Conservation (phyloP, 2,113 vertebrate genomes). For the Pseudorasbora parva region DNA sequence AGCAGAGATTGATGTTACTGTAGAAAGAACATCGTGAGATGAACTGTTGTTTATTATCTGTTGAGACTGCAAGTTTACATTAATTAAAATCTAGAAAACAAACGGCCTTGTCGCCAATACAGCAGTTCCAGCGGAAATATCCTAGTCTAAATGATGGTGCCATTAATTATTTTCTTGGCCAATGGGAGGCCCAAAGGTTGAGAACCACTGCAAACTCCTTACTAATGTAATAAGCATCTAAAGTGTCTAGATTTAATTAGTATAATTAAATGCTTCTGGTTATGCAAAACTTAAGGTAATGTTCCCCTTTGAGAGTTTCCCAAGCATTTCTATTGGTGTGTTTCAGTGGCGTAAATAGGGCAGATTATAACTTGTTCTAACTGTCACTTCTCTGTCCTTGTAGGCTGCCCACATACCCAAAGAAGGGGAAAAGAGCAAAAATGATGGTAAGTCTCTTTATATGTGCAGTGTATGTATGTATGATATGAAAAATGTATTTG, state of each 20-base stretch:
- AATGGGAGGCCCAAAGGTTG: not conserved
- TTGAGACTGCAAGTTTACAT: not conserved
- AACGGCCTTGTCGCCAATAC: not conserved
- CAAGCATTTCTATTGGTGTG: not conserved
- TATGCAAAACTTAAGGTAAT: not conserved
- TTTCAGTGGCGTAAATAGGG: not conserved
- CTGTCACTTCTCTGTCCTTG: slow-evolving; percentile 37
- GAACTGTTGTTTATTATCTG: not conserved
- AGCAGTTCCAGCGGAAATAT: not conserved
- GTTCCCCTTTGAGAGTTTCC: not conserved
- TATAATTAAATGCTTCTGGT: not conserved
- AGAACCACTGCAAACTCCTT: not conserved
- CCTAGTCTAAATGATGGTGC: no score
- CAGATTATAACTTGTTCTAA: not conserved
- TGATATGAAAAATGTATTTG: not conserved
- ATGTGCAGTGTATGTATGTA: not conserved
- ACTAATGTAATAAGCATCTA: not conserved
- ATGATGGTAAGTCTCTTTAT: slow-evolving; percentile 70
- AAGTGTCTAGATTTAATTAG: not conserved
- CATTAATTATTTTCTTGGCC: not conserved
- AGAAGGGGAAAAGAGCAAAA: slow-evolving; percentile 68
- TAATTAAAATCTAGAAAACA: not conserved
- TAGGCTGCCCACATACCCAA: slow-evolving; percentile 75
- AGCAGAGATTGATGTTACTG: not conserved
- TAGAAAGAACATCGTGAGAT: not conserved